A percentile compares a stretch with the other conserved stretches of the same genome.
These are phyloP conservation scores for Onychomys leucogaster DNA, from an alignment of 2,797 vertebrate genomes.

Conservation along the genomic window DNA sequence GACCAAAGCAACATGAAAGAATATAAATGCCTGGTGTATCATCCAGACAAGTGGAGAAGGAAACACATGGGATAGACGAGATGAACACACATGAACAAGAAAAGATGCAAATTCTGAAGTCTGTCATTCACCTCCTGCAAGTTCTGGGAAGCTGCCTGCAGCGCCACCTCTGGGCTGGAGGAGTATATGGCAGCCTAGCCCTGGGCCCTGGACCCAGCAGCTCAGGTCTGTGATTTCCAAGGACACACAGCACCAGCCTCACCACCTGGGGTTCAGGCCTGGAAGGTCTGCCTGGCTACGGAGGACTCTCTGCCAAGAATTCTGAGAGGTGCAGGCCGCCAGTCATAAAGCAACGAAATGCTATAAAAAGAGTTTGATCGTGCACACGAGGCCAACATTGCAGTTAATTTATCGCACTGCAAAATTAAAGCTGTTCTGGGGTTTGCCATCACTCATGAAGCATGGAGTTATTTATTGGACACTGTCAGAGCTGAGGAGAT, in stretches of 20 bases:
- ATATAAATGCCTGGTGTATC: background rate
- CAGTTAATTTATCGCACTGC: slow-evolving; percentile 51
- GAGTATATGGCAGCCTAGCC: background rate
- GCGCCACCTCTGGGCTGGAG: background rate
- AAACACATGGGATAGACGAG: background rate
- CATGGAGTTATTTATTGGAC: slow-evolving; percentile 49
- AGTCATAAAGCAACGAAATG: background rate
- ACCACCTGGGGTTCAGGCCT: background rate
- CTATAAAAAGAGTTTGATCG: slow-evolving; percentile 50
- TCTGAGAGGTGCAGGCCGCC: background rate
- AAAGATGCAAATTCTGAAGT: fast-evolving
- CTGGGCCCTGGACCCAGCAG: fast-evolving
- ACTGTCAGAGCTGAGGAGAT: slow-evolving; percentile 19
- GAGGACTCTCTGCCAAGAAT: background rate
- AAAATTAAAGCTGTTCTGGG: slow-evolving; percentile 38
- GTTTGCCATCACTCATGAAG: background rate
- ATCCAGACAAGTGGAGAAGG: background rate
- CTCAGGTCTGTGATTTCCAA: background rate
- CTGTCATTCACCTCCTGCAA: fast-evolving
- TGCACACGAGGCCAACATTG: background rate
- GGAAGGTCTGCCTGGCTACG: background rate
- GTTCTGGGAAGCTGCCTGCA: fast-evolving
- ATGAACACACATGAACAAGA: background rate
- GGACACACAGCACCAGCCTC: fast-evolving
- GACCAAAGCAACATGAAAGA: background rate